Percentiles rank a stretch among this genome's conserved stretches.
Conservation (phyloP, 2,797 vertebrate genomes). For the Tragelaphus oryx region DNA sequence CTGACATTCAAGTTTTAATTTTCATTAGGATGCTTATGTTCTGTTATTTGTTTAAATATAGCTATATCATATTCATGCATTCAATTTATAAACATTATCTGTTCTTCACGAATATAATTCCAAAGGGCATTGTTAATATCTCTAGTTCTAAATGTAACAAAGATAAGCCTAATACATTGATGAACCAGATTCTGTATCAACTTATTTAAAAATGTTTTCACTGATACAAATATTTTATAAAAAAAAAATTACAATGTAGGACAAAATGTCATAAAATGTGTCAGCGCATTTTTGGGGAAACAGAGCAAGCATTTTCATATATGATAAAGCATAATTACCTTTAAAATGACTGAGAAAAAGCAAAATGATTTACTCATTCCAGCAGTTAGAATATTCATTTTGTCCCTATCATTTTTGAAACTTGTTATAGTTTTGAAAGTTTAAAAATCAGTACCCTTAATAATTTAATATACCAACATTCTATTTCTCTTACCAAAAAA, state of each 20-base stretch:
- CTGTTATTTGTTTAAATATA: neutral
- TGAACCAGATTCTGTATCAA: neutral
- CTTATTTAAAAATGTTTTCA: neutral
- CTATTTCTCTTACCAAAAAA: neutral
- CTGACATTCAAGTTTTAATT: neutral
- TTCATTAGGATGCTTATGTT: neutral
- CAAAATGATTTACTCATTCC: neutral
- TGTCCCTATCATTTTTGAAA: neutral
- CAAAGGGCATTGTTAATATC: neutral
- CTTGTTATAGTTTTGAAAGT: neutral
- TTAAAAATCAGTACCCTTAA: neutral
- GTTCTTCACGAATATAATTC: neutral
- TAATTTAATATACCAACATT: neutral
- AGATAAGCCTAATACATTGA: neutral
- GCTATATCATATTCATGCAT: neutral
- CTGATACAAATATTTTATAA: neutral
- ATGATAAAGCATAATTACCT: neutral
- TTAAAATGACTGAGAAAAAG: neutral
- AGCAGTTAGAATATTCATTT: neutral
- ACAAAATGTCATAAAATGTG: neutral
- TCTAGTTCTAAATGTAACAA: neutral
- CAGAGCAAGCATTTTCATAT: neutral
- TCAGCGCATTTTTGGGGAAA: neutral
- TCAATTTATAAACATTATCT: neutral
- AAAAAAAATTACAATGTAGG: neutral